Conservation (phyloP, 1,140 invertebrate species). For the Sycophaga agraensis region DNA sequence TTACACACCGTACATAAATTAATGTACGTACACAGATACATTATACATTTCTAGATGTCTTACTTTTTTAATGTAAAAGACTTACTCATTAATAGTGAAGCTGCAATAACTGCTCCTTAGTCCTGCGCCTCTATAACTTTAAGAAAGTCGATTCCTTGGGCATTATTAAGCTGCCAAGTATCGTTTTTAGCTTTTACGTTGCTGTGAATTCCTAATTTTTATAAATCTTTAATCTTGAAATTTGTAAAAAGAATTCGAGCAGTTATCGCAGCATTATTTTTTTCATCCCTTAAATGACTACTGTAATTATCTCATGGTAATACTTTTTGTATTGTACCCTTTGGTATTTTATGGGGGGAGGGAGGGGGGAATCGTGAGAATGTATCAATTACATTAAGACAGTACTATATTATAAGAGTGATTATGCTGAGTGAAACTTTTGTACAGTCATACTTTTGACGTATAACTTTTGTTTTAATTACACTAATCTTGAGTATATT, state of each 20-base stretch:
- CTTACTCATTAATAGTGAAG: constrained; percentile 5
- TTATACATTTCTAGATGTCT: constrained; percentile 3
- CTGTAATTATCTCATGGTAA: constrained; percentile 20
- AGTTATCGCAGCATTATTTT: constrained; percentile 5
- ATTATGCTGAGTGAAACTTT: not conserved
- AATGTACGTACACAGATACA: constrained; percentile 4
- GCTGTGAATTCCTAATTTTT: not conserved
- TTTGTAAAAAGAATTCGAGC: constrained; percentile 13
- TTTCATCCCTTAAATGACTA: constrained; percentile 8
- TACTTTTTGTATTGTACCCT: constrained; percentile 7
- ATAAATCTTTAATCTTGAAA: constrained; percentile 8
- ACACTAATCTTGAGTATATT: constrained; percentile 9
- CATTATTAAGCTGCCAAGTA: constrained; percentile 1
- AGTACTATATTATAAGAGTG: constrained; percentile 7
- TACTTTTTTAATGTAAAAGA: constrained; percentile 28
- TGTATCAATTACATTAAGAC: not conserved
- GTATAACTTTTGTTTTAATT: constrained; percentile 13
- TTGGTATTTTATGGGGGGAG: not conserved
- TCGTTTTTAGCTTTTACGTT: constrained; percentile 4
- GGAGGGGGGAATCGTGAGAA: not conserved
- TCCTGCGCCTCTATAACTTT: not conserved
- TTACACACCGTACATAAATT: constrained; percentile 27
- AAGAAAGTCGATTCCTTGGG: not conserved
- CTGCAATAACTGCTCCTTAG: constrained; percentile 13
- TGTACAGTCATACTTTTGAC: constrained; percentile 2